These are phyloP conservation scores for Brachylomia viminalis DNA, from an alignment of 2,888 invertebrate genomes.

Conservation along the genomic window DNA sequence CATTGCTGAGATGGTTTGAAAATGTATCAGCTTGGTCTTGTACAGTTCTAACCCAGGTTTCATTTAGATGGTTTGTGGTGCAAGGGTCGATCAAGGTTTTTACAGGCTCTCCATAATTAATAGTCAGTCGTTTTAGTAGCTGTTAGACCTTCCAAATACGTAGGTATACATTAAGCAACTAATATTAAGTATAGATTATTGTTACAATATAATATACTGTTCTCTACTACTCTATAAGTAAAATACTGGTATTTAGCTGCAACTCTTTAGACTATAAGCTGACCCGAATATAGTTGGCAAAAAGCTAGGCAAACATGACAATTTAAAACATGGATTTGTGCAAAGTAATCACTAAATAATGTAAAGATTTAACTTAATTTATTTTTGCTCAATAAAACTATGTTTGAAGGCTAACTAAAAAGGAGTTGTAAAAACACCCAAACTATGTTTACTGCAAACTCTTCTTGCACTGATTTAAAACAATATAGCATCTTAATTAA, in stretches of 20 bases:
- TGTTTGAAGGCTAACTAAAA: neutral
- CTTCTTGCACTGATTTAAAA: neutral
- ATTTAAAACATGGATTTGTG: neutral
- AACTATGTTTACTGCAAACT: neutral
- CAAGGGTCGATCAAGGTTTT: neutral
- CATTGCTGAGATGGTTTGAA: neutral
- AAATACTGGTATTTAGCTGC: neutral
- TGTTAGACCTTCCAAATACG: too few relatives aligned
- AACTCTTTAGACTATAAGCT: neutral
- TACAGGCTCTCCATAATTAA: neutral
- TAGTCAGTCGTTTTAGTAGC: neutral
- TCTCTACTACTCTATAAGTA: neutral
- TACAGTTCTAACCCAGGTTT: neutral
- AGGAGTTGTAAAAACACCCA: neutral
- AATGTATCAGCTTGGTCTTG: neutral
- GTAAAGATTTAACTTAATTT: neutral
- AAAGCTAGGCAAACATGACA: neutral
- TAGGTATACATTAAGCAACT: too few relatives aligned
- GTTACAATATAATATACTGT: too few relatives aligned
- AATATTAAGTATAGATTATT: too few relatives aligned
- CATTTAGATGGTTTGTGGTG: neutral
- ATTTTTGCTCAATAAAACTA: neutral
- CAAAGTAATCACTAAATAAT: neutral
- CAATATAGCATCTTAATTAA: neutral
- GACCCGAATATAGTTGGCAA: neutral